These are phyloP conservation scores for Drosophila vallismaia DNA, from an alignment of 2,888 invertebrate species.

Conservation along the genomic window DNA sequence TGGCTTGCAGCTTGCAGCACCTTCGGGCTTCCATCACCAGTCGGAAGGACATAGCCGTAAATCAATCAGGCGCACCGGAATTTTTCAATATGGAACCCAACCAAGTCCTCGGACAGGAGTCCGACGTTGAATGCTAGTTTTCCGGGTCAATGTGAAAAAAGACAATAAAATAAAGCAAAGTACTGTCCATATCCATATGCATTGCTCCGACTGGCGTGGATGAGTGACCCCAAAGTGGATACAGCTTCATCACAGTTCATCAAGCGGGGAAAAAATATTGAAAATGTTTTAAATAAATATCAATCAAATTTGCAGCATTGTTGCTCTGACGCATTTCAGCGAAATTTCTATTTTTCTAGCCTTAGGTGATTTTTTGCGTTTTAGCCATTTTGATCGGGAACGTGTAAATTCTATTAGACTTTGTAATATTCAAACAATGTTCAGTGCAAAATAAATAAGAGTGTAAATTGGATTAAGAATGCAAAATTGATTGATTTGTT, in stretches of 20 bases:
- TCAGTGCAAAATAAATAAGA: constrained; percentile 7
- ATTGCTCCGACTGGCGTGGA: constrained; percentile 3
- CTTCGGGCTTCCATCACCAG: constrained; percentile 39
- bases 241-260: constrained; percentile 4
- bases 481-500: constrained; percentile 2
- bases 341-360: constrained; percentile 26
- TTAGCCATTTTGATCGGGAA: constrained; percentile 7
- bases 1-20: constrained; percentile 26
- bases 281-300: constrained; percentile 48
- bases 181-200: constrained; percentile 18
- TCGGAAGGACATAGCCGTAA: constrained; percentile 61
- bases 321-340: constrained; percentile 23
- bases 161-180: constrained; percentile 5
- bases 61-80: constrained; percentile 70
- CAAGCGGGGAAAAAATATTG: constrained; percentile 15
- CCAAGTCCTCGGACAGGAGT: constrained; percentile 7
- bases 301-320: constrained; percentile 48
- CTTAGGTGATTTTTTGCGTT: background rate
- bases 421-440: constrained; percentile 1
- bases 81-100: constrained; percentile 65
- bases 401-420: constrained; percentile 30
- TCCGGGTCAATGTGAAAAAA: constrained; percentile 40
- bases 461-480: constrained; percentile 21
- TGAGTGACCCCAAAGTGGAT: background rate
- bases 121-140: constrained; percentile 9